Evolutionary conservation across 2,888 invertebrate genomes (phyloP).

Genomic region (Eulithis prunata): DNA sequence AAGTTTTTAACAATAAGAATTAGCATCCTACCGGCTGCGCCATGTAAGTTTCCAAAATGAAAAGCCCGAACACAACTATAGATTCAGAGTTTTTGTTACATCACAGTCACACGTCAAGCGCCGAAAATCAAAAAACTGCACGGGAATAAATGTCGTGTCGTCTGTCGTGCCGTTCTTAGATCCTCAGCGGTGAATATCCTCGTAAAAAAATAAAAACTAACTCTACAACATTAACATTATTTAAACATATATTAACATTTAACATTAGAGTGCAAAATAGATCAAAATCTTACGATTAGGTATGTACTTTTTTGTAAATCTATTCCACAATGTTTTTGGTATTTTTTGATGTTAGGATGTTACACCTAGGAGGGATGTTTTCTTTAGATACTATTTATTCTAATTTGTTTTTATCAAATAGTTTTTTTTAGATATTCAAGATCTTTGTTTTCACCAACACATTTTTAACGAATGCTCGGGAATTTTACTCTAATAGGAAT

Average conservation of each 20-base stretch:
- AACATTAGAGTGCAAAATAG: constrained; percentile 44
- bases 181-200: constrained; percentile 26
- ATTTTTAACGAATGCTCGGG: too few species aligned
- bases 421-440: background rate
- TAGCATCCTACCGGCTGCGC: constrained; percentile 5
- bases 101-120: constrained; percentile 53
- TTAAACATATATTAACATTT: constrained; percentile 47
- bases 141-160: constrained; percentile 14
- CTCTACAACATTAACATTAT: constrained; percentile 55
- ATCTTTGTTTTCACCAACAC: too few species aligned
- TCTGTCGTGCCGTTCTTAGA: background rate
- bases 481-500: too few species aligned
- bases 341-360: background rate
- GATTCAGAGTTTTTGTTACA: constrained; percentile 37
- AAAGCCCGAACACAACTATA: constrained; percentile 32
- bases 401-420: background rate
- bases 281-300: constrained; percentile 4
- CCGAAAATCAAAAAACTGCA: background rate
- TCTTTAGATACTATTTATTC: background rate
- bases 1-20: background rate
- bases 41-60: background rate
- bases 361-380: background rate
- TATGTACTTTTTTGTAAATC: background rate
- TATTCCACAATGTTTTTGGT: constrained; percentile 4
- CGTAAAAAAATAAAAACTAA: constrained; percentile 67